These are phyloP conservation scores for Uropsilus gracilis DNA, from an alignment of 2,113 vertebrate genomes.

Conservation along the genomic window DNA sequence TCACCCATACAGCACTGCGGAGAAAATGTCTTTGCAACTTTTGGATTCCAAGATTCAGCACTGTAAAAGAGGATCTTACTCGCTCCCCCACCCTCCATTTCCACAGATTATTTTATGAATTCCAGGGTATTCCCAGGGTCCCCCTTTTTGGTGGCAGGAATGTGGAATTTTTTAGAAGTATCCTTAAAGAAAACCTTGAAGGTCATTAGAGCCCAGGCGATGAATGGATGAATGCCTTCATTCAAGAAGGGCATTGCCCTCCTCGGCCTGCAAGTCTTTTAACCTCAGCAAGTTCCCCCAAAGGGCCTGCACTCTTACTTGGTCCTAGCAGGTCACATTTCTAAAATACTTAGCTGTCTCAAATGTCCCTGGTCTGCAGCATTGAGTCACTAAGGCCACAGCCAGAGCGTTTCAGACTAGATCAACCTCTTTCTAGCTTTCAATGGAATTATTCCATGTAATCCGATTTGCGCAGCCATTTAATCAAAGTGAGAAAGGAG, in stretches of 20 bases:
- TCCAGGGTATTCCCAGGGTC: slow-evolving; percentile 52
- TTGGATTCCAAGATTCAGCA: neutral
- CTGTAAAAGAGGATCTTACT: neutral
- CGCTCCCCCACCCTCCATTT: neutral
- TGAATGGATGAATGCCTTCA: slow-evolving; percentile 69
- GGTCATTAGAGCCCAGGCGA: slow-evolving; percentile 66
- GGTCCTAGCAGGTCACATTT: slow-evolving; percentile 75
- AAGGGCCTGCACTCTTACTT: slow-evolving; percentile 78
- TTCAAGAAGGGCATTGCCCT: slow-evolving; percentile 68
- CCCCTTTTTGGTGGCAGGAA: slow-evolving; percentile 60
- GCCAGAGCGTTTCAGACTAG: slow-evolving; percentile 38
- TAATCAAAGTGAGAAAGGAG: slow-evolving; percentile 75
- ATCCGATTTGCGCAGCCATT: slow-evolving; percentile 79
- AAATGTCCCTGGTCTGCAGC: slow-evolving; percentile 68
- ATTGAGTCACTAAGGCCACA: slow-evolving; percentile 44
- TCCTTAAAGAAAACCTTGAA: slow-evolving; percentile 71
- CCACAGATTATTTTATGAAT: slow-evolving; percentile 46
- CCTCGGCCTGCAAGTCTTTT: slow-evolving; percentile 60
- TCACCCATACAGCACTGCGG: neutral
- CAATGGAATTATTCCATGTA: slow-evolving; percentile 78
- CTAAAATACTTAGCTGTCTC: slow-evolving; percentile 75
- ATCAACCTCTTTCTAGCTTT: slow-evolving; percentile 75
- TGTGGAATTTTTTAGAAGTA: slow-evolving; percentile 36
- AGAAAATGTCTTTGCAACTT: slow-evolving; percentile 22
- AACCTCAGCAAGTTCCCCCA: slow-evolving; percentile 72